These are phyloP conservation scores for Athetis lepigone DNA, from an alignment of 2,888 invertebrate genomes.

Conservation along the genomic window DNA sequence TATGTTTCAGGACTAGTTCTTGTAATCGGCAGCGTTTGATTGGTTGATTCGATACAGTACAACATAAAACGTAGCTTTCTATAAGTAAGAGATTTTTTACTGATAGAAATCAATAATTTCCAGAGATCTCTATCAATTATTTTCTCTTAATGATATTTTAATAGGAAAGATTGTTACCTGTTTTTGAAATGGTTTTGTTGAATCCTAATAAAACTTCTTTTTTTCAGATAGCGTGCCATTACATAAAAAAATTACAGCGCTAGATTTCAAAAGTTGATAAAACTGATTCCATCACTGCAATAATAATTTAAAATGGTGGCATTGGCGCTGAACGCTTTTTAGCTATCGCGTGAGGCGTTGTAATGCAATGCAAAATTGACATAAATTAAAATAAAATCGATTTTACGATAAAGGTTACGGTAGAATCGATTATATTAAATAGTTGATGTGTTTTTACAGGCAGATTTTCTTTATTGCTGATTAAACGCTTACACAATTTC, in stretches of 20 bases:
- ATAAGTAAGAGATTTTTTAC: too few species aligned
- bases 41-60: background rate
- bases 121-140: too few species aligned
- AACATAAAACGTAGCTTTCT: background rate
- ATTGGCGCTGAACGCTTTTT: constrained; percentile 7
- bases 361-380: constrained; percentile 21
- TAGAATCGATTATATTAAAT: constrained; percentile 24
- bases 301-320: constrained; percentile 5
- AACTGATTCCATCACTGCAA: background rate
- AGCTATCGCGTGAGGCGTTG: constrained; percentile 47
- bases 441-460: background rate
- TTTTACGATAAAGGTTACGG: constrained; percentile 13
- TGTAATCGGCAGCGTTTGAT: background rate
- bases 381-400: constrained; percentile 40
- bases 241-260: background rate
- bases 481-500: background rate
- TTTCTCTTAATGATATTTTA: too few species aligned
- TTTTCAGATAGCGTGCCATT: background rate
- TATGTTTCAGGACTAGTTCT: background rate
- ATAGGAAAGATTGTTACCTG: too few species aligned
- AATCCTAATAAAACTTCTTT: background rate
- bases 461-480: background rate
- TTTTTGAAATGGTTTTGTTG: too few species aligned
- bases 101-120: too few species aligned
- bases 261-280: background rate